A percentile compares a stretch with the other conserved stretches of the same genome.
These are phyloP conservation scores for Sciurus vulgaris DNA, from an alignment of 2,797 vertebrate species.

Conservation along the genomic window DNA sequence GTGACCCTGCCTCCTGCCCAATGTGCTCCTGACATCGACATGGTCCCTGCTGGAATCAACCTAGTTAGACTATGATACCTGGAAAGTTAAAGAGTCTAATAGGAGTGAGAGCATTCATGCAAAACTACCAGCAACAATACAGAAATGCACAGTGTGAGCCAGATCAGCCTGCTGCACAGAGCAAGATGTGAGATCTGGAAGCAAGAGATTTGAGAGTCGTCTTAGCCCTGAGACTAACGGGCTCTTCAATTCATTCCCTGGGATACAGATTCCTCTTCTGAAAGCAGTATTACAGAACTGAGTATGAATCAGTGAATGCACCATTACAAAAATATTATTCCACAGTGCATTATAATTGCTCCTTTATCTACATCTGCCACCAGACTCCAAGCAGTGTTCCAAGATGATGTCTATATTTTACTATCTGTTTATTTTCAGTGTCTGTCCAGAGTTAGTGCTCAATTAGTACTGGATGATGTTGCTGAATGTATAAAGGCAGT, in stretches of 20 bases:
- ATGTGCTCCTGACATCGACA: neutral
- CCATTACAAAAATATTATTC: neutral
- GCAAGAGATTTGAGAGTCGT: neutral
- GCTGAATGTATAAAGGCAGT: neutral
- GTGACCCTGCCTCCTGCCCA: neutral
- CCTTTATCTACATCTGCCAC: constrained; percentile 6
- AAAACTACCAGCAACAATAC: neutral
- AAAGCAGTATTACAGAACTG: neutral
- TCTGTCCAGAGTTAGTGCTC: neutral
- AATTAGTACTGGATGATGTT: neutral
- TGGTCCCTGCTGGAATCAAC: neutral
- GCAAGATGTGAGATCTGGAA: neutral
- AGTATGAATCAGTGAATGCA: neutral
- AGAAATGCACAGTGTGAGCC: neutral
- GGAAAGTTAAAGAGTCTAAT: neutral
- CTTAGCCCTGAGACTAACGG: neutral
- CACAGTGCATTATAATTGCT: neutral
- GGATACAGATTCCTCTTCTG: neutral
- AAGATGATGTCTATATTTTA: neutral
- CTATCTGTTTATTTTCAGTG: neutral
- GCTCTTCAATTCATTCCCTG: neutral
- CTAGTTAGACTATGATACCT: neutral
- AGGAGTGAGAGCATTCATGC: neutral
- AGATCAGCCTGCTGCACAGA: neutral
- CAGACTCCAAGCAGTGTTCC: neutral